A percentile compares a stretch with the other conserved stretches of the same genome.
Conservation (phyloP, 2,888 invertebrate genomes). For the Aricia artaxerxes region DNA sequence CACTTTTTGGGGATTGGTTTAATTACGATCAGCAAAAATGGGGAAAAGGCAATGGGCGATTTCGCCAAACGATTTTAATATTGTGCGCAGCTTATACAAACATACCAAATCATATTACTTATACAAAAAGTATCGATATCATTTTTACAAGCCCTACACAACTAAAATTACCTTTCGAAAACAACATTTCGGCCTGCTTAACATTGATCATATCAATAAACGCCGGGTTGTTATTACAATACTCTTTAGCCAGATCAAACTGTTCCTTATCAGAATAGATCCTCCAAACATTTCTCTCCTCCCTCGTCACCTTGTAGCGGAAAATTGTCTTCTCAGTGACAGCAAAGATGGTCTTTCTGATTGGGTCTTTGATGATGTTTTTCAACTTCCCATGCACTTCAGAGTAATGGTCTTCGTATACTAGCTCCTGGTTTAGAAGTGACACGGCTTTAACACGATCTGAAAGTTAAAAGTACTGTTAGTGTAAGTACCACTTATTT, state of each 20-base stretch:
- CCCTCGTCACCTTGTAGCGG: slow-evolving; percentile 90
- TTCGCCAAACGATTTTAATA: no score
- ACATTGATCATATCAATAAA: slow-evolving; percentile 91
- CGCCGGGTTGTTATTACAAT: slow-evolving; percentile 89
- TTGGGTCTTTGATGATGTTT: slow-evolving; percentile 89
- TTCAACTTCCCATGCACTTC: slow-evolving; percentile 90
- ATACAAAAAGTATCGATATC: no score
- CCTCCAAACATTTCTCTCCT: slow-evolving; percentile 93
- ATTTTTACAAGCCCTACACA: neutral
- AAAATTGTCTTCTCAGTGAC: slow-evolving; percentile 92
- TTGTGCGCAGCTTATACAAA: no score
- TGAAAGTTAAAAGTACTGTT: neutral
- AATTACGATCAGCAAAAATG: no score
- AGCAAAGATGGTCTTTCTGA: slow-evolving; percentile 90
- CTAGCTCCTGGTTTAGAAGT: slow-evolving; percentile 89
- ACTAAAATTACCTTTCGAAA: slow-evolving; percentile 76
- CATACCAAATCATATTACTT: no score
- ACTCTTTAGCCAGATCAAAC: slow-evolving; percentile 92
- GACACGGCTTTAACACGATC: slow-evolving; percentile 93
- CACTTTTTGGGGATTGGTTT: no score
- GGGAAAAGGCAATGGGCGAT: no score
- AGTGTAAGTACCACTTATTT: no score
- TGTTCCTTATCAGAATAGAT: slow-evolving; percentile 92
- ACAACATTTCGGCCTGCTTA: slow-evolving; percentile 93
- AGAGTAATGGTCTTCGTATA: slow-evolving; percentile 91